Conservation (phyloP, 2,113 vertebrate species). For the Scytalopus superciliaris region DNA sequence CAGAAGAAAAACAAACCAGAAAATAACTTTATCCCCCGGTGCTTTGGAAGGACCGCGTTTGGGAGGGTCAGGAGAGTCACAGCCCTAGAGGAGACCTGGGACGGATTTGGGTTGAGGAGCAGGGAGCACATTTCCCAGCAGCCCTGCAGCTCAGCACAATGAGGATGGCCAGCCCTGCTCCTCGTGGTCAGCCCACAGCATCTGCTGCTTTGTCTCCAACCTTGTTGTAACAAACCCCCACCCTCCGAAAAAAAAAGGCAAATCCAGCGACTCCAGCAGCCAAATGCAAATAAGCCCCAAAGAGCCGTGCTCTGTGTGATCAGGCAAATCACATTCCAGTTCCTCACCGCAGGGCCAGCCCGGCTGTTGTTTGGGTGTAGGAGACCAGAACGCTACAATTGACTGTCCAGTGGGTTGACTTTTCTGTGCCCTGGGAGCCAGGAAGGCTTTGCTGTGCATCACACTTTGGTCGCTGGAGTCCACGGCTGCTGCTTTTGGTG, state of each 20-base stretch:
- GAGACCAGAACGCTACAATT: neutral
- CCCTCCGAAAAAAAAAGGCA: neutral
- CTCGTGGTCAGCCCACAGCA: neutral
- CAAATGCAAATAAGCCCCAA: slow-evolving; percentile 37
- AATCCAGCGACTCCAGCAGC: neutral
- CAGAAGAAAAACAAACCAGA: neutral
- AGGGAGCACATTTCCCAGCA: neutral
- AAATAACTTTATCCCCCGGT: neutral
- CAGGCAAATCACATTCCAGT: neutral
- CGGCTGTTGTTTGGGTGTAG: slow-evolving; percentile 15
- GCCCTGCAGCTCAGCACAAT: slow-evolving; percentile 24
- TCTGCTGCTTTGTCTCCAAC: slow-evolving; percentile 43
- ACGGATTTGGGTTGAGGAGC: neutral
- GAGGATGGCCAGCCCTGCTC: neutral
- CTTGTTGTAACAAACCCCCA: neutral
- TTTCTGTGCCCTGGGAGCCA: neutral
- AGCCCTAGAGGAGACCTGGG: rapidly evolving
- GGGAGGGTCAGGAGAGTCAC: neutral
- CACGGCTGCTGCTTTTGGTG: neutral
- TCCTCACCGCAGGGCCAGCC: neutral
- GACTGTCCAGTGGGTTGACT: neutral
- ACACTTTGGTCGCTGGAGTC: neutral
- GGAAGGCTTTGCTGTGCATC: neutral
- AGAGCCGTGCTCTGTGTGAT: neutral
- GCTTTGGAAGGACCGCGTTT: neutral